These are phyloP conservation scores for Odontocerum albicorne DNA, from an alignment of 2,888 invertebrate species.

Conservation along the genomic window DNA sequence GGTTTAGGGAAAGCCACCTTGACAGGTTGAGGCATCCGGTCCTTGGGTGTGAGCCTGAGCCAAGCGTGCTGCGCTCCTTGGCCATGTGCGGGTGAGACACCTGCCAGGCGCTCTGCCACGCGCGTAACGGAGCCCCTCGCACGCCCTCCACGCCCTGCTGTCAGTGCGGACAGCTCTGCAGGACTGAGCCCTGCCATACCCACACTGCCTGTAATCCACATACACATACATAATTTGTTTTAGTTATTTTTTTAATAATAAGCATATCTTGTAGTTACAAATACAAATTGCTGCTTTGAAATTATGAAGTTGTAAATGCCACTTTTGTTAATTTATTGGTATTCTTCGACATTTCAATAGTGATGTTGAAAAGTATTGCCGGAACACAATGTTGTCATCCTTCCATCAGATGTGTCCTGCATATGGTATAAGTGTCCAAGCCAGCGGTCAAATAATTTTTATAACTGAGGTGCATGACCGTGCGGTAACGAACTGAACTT, in stretches of 20 bases:
- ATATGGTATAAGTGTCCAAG: too few relatives aligned
- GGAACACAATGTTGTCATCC: too few relatives aligned
- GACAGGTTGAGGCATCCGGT: slow-evolving; percentile 77
- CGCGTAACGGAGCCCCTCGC: slow-evolving; percentile 49
- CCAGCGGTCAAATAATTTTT: too few relatives aligned
- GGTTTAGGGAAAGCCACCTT: slow-evolving; percentile 88
- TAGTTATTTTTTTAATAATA: neutral
- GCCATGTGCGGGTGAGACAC: slow-evolving; percentile 44
- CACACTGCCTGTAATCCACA: slow-evolving; percentile 51
- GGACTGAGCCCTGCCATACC: slow-evolving; percentile 61
- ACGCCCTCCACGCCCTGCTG: slow-evolving; percentile 40
- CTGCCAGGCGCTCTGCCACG: slow-evolving; percentile 51
- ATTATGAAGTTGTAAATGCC: neutral
- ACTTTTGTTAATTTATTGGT: too few relatives aligned
- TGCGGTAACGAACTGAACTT: too few relatives aligned
- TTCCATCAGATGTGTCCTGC: too few relatives aligned
- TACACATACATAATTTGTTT: neutral
- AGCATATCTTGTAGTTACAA: neutral
- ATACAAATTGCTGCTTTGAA: neutral
- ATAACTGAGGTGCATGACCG: too few relatives aligned
- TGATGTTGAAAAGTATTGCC: too few relatives aligned
- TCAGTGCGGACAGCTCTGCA: slow-evolving; percentile 46
- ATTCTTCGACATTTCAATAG: too few relatives aligned
- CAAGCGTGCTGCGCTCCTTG: slow-evolving; percentile 62
- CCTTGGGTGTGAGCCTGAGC: slow-evolving; percentile 73